Evolutionary conservation across 37 sponge, comb jelly and placozoan species (phyloP), one percentile per base, ranked within the genome.

Genomic region (Oscarella lobularis): DNA sequence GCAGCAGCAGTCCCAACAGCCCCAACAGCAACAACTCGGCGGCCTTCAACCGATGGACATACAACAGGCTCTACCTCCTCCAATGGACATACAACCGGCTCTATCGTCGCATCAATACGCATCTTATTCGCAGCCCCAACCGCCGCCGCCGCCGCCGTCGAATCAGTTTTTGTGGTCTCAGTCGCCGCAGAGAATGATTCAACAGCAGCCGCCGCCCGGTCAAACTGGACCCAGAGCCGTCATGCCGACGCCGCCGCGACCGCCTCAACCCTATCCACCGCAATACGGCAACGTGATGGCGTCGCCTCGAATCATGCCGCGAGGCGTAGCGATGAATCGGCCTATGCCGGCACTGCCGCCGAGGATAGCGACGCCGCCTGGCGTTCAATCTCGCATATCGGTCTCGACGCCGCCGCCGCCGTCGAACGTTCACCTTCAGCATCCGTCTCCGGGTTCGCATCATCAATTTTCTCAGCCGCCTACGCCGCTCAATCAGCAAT

Each of bases 211-310:
- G 9, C 60, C 60, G 9, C 60, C 60, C 60, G 20, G 60, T 48
- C 60, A 48, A 48, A 48, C 9, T 48, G 14, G 20, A 27, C 60
- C 60, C 9, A 9, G 14, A 48, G 9, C 60, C 35, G 5, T 33
- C 3, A 33, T 36, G 39, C 39, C 27, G 31, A n/a, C 37, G 31
- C 77, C 40, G 5, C 33, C 73, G 3, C 75, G 75, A 5, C 68
- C 66, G 2, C 5, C 76, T 3, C 75, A 76, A 14, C 85, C 85
- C 6, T 80, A 80, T 36, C n/a, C n/a, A n/a, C 85, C 85, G 2
- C 85, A 80, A 73, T 85, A 85, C 48, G 76, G 73, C 5, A 60
- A 69, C 27, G 38, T 29, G 3, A 76, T 41, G 75, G 29, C 20
- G 60, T 27, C 60, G 9, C 60, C 9, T 48, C 60, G 20, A 20